phyloP scores from a whole-genome alignment of 2,888 invertebrate species.

The Stenodema calcarata region DNA sequence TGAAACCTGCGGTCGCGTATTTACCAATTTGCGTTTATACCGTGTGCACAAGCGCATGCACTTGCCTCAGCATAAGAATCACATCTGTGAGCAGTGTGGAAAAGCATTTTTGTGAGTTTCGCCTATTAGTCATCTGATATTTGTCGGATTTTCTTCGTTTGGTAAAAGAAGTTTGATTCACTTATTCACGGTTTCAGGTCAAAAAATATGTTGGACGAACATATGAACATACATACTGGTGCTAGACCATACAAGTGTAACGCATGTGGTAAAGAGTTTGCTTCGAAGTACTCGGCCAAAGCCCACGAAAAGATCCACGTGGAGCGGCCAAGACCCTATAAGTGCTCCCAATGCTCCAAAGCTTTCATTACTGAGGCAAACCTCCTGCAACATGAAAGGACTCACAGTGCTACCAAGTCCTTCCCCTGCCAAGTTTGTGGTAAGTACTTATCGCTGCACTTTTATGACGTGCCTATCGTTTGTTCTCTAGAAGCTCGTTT shows the following conservation, averaged over 20 bases:
- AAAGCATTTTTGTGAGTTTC: constrained; percentile 69
- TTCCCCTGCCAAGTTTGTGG: constrained; percentile 74
- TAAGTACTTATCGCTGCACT: constrained; percentile 61
- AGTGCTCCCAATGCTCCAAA: constrained; percentile 73
- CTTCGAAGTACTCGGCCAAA: constrained; percentile 79
- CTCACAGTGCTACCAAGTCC: constrained; percentile 75
- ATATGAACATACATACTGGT: constrained; percentile 75
- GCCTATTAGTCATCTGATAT: neutral
- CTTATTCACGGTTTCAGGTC: too few species aligned
- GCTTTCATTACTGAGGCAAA: constrained; percentile 80
- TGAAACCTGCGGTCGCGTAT: constrained; percentile 70
- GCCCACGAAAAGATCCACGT: constrained; percentile 78
- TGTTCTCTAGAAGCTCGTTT: too few species aligned
- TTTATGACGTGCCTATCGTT: too few species aligned
- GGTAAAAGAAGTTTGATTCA: too few species aligned
- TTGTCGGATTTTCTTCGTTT: neutral
- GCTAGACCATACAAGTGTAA: constrained; percentile 71
- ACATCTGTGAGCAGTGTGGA: constrained; percentile 71
- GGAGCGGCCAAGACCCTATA: constrained; percentile 72
- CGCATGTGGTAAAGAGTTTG: constrained; percentile 75
- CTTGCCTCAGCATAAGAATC: constrained; percentile 68
- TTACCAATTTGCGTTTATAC: constrained; percentile 68
- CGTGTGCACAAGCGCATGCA: constrained; percentile 72
- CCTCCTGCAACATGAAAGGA: constrained; percentile 75
- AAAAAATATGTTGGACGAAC: constrained; percentile 73